These are phyloP conservation scores for Parazoanthus swiftii DNA, from an alignment of 92 coral and sea anemone genomes.

Conservation along the genomic window DNA sequence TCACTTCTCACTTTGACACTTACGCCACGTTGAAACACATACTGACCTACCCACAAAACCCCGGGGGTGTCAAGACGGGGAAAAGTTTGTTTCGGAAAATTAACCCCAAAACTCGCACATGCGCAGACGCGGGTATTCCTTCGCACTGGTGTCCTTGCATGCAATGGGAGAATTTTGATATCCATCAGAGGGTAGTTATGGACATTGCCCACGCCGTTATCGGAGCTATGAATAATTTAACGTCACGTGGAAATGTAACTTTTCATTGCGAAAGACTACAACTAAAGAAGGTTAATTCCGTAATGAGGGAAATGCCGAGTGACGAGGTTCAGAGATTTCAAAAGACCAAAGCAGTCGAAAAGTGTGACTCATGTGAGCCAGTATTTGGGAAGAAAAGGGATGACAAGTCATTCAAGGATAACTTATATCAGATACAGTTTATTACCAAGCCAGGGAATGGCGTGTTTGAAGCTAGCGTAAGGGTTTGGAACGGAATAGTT, in stretches of 20 bases:
- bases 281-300: conserved; percentile 56
- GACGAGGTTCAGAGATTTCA: conserved; percentile 63
- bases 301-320: conserved; percentile 82
- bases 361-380: conserved; percentile 71
- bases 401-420: conserved; percentile 61
- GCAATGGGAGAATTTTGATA: conserved; percentile 71
- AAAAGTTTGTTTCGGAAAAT: conserved; percentile 73
- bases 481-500: conserved; percentile 49
- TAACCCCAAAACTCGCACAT: conserved; percentile 65
- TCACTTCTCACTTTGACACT: conserved; percentile 92
- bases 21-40: conserved; percentile 83
- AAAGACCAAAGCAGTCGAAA: conserved; percentile 43
- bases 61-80: conserved; percentile 64
- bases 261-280: conserved; percentile 55
- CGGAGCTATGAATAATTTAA: conserved; percentile 57
- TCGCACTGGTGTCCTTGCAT: conserved; percentile 94
- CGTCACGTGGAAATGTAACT: conserved; percentile 32
- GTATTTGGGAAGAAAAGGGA: conserved; percentile 54
- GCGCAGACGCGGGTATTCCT: conserved; percentile 72
- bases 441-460: conserved; percentile 76
- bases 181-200: conserved; percentile 50
- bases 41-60: conserved; percentile 76
- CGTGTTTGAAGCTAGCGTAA: conserved; percentile 75
- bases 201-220: conserved; percentile 62
- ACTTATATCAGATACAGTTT: conserved; percentile 78